Conservation (phyloP, 2,888 invertebrate genomes). For the Latrodectus elegans region DNA sequence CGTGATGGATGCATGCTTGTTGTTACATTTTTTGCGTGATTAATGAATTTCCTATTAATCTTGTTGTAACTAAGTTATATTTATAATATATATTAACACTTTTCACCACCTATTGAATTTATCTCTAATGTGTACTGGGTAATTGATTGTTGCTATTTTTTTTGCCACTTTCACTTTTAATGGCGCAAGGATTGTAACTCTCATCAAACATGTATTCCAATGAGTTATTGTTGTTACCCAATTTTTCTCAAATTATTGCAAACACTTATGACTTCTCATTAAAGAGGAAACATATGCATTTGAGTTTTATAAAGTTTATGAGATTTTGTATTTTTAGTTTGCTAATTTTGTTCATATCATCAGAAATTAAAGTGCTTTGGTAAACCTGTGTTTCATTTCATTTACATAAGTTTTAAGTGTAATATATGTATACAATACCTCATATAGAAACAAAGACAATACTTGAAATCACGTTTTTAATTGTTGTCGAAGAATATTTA, state of each 20-base stretch:
- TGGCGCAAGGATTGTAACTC: constrained; percentile 32
- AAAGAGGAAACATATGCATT: constrained; percentile 1
- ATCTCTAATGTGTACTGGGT: constrained; percentile 53
- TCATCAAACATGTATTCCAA: constrained; percentile 54
- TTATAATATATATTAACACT: not conserved
- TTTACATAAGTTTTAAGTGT: not conserved
- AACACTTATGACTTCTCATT: constrained; percentile 29
- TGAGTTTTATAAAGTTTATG: constrained; percentile 61
- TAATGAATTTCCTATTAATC: constrained; percentile 62
- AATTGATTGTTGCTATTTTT: constrained; percentile 58
- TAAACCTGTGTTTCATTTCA: constrained; percentile 39
- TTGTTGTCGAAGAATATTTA: too few relatives aligned
- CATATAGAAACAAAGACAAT: too few relatives aligned
- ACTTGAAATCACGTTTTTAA: too few relatives aligned
- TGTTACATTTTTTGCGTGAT: constrained; percentile 63
- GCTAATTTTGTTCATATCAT: constrained; percentile 28
- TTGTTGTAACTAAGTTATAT: constrained; percentile 61
- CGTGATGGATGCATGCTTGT: constrained; percentile 52
- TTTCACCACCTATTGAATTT: constrained; percentile 28
- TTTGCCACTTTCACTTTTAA: constrained; percentile 45
- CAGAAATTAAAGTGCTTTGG: constrained; percentile 39
- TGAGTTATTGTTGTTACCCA: constrained; percentile 63
- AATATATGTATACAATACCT: too few relatives aligned
- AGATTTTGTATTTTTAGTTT: constrained; percentile 45
- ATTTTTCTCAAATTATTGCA: constrained; percentile 28